Base-by-base conservation (phyloP, 2,113 vertebrate species). In the Nothoprocta perdicaria region DNA sequence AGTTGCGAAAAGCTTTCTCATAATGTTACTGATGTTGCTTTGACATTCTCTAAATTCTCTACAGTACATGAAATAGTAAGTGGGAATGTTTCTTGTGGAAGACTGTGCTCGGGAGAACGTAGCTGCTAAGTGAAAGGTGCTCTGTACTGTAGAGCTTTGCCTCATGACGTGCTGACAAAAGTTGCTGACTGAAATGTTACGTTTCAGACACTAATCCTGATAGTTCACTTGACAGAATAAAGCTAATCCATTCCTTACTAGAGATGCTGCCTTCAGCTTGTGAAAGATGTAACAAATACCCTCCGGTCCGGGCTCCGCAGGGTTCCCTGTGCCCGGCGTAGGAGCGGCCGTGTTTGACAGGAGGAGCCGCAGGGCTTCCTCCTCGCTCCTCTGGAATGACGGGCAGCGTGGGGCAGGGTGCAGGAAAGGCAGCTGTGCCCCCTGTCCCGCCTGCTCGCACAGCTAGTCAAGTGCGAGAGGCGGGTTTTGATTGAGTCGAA, bases 191-290 rank as follows among this genome's bases (percentile, higher is more conserved):
- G 0, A 76, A 76, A 55, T 67, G 31, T 41, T 91, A 23, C 50
- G 14, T 89, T 84, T 95, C 43, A 79, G 77, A 63, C 22, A 61
- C 26, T 91, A 89, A 84, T 88, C 55, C 85, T 66, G 62, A 66
- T 80, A 68, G 46, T 26, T 90, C 66, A 66, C 55, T 82, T 81
- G 80, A 67, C 38, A 81, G 55, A 84, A 87, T 88, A 80, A 91
- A 91, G 78, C 74, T 91, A 95, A 93, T 84, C 86, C 73, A 75
- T 86, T 74, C 27, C 55, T 50, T 84, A 31, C 92, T 79, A 83
- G 92, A 73, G 93, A 55, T 81, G 86, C 27, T 88, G 69, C 82
- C 79, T 31, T 84, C 53, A 58, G 57, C 16, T 74, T 89, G 61
- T 88, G 82, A 89, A 93, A 82, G 86, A n/a, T 69, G 1, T 7